Evolutionary conservation across 2,113 vertebrate species (phyloP).

Genomic region (Enhydra lutris): DNA sequence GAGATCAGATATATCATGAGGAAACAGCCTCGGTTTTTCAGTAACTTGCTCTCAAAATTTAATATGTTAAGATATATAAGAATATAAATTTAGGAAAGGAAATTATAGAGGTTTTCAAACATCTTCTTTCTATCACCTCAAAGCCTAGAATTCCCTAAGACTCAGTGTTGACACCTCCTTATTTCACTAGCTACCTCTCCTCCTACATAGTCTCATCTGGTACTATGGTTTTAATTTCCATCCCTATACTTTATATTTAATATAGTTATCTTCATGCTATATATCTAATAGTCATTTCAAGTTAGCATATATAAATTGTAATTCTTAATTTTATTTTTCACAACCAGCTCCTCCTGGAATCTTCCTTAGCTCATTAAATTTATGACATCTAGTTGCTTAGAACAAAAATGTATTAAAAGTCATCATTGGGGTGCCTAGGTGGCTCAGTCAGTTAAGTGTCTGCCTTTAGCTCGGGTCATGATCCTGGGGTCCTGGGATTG

Average conservation of each 20-base stretch:
- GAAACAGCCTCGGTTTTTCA: slow-evolving; percentile 18
- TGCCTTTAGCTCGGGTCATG: no score
- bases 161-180: neutral
- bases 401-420: neutral
- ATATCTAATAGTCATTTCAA: neutral
- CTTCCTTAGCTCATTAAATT: neutral
- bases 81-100: neutral
- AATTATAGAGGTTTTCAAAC: neutral
- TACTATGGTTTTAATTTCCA: neutral
- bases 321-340: neutral
- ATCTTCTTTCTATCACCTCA: neutral
- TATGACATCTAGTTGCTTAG: neutral
- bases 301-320: neutral
- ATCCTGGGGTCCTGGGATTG: no score
- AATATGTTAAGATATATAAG: neutral
- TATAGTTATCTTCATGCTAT: neutral
- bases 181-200: neutral
- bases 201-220: neutral
- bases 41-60: slow-evolving; percentile 22
- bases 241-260: neutral
- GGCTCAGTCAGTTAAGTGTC: no score
- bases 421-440: neutral
- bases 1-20: neutral
- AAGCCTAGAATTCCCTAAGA: neutral
- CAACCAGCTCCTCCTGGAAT: neutral